Percentiles rank a stretch among this genome's conserved stretches.
Conservation (phyloP, 2,113 vertebrate species). For the Pygoscelis antarcticus region DNA sequence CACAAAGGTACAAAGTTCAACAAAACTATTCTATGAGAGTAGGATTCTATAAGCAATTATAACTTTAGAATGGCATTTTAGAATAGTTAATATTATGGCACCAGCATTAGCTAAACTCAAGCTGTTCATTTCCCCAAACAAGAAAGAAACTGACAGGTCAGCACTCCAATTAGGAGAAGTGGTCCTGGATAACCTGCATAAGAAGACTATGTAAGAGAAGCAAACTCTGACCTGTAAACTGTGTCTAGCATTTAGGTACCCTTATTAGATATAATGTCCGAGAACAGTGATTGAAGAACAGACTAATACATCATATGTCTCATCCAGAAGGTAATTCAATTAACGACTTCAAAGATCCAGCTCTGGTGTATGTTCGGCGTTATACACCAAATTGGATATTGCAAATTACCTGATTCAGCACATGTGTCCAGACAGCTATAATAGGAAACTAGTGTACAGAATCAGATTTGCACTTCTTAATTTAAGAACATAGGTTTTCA, state of each 20-base stretch:
- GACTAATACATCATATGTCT: constrained; percentile 57
- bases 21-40: neutral
- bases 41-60: neutral
- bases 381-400: constrained; percentile 36
- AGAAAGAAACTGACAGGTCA: neutral
- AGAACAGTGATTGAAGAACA: constrained; percentile 29
- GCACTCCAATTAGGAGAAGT: neutral
- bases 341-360: constrained; percentile 44
- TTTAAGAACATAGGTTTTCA: neutral
- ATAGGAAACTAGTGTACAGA: neutral
- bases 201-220: neutral
- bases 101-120: neutral
- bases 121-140: neutral
- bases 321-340: constrained; percentile 60
- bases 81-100: neutral
- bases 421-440: constrained; percentile 8
- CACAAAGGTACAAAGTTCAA: neutral
- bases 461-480: neutral
- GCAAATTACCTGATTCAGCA: constrained; percentile 60
- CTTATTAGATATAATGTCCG: neutral
- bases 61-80: neutral
- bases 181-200: neutral
- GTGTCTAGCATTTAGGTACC: neutral
- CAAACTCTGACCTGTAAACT: neutral
- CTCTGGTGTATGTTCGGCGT: constrained; percentile 22